Conservation (phyloP, 2,113 vertebrate species). For the Corythornis cristatus region DNA sequence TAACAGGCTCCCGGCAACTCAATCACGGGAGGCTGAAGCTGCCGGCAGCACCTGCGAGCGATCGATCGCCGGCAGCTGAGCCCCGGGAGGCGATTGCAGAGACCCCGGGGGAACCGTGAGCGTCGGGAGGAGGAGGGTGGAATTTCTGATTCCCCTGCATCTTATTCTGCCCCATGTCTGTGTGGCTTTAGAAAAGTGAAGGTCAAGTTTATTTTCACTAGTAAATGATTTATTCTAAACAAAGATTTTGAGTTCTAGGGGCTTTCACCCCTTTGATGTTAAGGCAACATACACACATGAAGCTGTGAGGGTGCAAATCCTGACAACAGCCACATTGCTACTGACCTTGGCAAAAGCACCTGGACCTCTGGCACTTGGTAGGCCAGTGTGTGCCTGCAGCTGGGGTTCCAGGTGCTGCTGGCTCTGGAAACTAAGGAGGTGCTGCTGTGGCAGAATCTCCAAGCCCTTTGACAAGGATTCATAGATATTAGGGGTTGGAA, state of each 20-base stretch:
- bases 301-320: neutral
- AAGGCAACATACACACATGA: rapidly evolving
- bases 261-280: neutral
- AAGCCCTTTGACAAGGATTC: neutral
- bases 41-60: neutral
- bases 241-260: neutral
- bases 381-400: rapidly evolving
- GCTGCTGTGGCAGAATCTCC: rapidly evolving
- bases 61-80: neutral
- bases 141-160: rapidly evolving
- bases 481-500: no score
- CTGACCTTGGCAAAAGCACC: neutral
- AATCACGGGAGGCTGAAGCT: neutral
- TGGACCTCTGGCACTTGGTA: rapidly evolving
- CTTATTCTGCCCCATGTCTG: neutral
- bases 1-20: neutral
- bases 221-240: rapidly evolving
- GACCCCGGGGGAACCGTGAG: neutral
- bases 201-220: neutral
- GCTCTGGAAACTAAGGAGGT: rapidly evolving
- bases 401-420: rapidly evolving
- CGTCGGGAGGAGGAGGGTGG: rapidly evolving
- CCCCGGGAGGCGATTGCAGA: rapidly evolving
- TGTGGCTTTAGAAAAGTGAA: neutral
- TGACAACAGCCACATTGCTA: rapidly evolving